Evolutionary conservation across 2,113 vertebrate species (phyloP).

Genomic region (Phodopus roborovskii): DNA sequence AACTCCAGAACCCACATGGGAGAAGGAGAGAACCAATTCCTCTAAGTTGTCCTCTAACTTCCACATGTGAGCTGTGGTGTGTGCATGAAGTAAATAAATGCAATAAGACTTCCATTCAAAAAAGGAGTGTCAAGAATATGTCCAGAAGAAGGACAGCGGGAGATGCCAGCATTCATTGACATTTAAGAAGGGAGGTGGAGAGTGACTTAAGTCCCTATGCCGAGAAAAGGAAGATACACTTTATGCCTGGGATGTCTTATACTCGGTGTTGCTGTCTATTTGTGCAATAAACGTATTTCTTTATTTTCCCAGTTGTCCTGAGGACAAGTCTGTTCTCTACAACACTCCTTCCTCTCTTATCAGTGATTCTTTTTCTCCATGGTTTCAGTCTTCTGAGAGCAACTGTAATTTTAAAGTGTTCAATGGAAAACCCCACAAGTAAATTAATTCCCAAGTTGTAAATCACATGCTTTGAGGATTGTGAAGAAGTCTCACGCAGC

Average conservation of each 20-base stretch:
- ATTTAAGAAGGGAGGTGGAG: too few relatives aligned
- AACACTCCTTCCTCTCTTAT: too few relatives aligned
- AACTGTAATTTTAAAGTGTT: background rate
- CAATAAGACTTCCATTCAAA: background rate
- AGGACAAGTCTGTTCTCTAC: background rate
- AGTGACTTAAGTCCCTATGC: background rate
- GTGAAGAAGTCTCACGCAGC: background rate
- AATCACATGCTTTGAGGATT: background rate
- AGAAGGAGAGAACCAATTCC: background rate
- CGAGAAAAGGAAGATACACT: background rate
- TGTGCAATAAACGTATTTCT: background rate
- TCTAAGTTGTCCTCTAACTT: background rate
- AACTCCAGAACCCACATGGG: background rate
- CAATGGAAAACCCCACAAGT: background rate
- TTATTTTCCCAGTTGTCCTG: background rate
- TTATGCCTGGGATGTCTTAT: background rate
- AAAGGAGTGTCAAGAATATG: background rate
- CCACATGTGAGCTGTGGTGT: background rate
- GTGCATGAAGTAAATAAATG: background rate
- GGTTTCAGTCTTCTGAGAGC: background rate
- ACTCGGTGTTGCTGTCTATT: background rate
- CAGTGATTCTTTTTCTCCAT: too few relatives aligned
- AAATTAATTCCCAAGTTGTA: background rate
- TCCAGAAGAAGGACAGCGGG: background rate
- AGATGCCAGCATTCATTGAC: background rate